Percentiles rank a stretch among this genome's conserved stretches.
These are phyloP conservation scores for Phalacrocorax pelagicus DNA, from an alignment of 2,113 vertebrate species.

Conservation along the genomic window DNA sequence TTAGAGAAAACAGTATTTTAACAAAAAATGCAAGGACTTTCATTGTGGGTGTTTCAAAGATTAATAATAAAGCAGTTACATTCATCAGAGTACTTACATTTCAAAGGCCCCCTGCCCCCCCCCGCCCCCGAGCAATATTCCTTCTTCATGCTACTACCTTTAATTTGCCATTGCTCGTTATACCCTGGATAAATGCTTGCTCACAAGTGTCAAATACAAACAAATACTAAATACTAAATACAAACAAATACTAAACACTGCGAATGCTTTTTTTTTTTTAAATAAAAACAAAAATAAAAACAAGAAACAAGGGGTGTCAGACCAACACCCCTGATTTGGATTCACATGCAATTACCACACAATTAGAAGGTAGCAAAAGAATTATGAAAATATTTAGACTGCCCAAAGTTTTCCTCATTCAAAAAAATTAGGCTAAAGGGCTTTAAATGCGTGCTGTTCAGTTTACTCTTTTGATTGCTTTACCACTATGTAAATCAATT, in stretches of 20 bases:
- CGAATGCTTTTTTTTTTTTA: neutral
- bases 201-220: neutral
- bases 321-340: neutral
- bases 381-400: neutral
- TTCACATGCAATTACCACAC: neutral
- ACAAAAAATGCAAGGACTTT: neutral
- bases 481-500: constrained; percentile 84
- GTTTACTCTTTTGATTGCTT: constrained; percentile 81
- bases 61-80: neutral
- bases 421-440: constrained; percentile 68
- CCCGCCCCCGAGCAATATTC: neutral
- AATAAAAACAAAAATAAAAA: neutral
- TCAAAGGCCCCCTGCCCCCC: neutral
- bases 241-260: too few species aligned
- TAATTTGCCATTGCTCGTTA: neutral
- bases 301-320: neutral
- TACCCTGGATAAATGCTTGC: neutral
- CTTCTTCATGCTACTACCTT: neutral
- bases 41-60: neutral
- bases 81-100: neutral
- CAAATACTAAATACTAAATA: too few species aligned
- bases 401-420: constrained; percentile 47
- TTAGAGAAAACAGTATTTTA: neutral
- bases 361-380: neutral
- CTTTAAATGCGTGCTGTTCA: constrained; percentile 74